phyloP scores from a whole-genome alignment of 2,888 invertebrate genomes.

The Megaustenia siamemsis region DNA sequence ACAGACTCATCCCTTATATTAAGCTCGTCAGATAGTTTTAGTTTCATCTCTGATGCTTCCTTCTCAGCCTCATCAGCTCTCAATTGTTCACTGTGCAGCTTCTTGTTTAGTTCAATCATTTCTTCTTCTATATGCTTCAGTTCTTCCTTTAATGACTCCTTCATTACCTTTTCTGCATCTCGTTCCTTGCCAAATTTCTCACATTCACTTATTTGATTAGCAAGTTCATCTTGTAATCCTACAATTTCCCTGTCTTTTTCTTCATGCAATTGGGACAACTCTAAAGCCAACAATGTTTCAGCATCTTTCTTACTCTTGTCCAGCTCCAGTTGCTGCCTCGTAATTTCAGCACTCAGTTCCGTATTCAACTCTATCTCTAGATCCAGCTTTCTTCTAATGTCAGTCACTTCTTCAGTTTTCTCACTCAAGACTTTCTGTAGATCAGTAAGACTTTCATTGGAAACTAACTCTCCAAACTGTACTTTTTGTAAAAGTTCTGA shows the following conservation, averaged over 20 bases:
- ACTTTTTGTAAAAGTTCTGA: background rate
- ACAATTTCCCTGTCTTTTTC: slow-evolving; percentile 4
- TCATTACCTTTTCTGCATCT: background rate
- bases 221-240: slow-evolving; percentile 16
- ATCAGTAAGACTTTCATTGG: background rate
- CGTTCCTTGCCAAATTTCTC: background rate
- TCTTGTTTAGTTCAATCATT: slow-evolving; percentile 20
- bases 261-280: slow-evolving; percentile 26
- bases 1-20: slow-evolving; percentile 25
- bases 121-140: slow-evolving; percentile 34
- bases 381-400: background rate
- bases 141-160: slow-evolving; percentile 20
- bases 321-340: slow-evolving; percentile 37
- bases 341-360: slow-evolving; percentile 1
- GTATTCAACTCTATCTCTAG: slow-evolving; percentile 6
- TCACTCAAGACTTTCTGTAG: background rate
- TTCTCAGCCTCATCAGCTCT: slow-evolving; percentile 34
- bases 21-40: slow-evolving; percentile 35
- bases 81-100: background rate
- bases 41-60: slow-evolving; percentile 24
- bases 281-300: slow-evolving; percentile 5
- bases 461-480: background rate
- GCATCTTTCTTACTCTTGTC: slow-evolving; percentile 21
- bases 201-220: slow-evolving; percentile 2
- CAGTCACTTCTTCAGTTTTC: slow-evolving; percentile 5